Conservation (phyloP, 1,140 invertebrate species). For the Leucophenga varia region DNA sequence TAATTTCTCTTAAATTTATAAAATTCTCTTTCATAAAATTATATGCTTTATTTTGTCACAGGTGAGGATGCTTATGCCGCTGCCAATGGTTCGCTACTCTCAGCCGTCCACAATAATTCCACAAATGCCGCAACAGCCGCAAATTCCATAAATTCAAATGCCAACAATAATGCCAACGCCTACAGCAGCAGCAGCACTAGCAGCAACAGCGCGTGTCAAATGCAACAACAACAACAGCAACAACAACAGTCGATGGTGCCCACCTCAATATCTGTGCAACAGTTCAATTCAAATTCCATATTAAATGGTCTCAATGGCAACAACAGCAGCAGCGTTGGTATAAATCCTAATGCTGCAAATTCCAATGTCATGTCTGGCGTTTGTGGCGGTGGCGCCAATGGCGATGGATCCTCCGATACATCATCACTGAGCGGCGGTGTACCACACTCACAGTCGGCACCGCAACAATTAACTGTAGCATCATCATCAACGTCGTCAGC, state of each 20-base stretch:
- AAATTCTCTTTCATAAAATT: not conserved
- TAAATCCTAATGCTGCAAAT: constrained; percentile 30
- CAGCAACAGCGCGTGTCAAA: constrained; percentile 18
- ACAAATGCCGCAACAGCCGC: constrained; percentile 35
- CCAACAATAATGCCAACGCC: constrained; percentile 41
- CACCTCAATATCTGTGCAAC: constrained; percentile 54
- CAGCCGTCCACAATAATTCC: constrained; percentile 55
- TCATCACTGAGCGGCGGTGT: constrained; percentile 39
- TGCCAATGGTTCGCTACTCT: constrained; percentile 43
- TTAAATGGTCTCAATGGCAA: constrained; percentile 21
- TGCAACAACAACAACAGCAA: constrained; percentile 24
- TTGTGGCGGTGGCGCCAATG: constrained; percentile 30
- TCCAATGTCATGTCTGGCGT: constrained; percentile 36
- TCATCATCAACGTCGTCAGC: constrained; percentile 26
- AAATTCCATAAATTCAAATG: constrained; percentile 50
- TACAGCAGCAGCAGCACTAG: constrained; percentile 38
- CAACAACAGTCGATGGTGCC: constrained; percentile 23
- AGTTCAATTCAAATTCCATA: constrained; percentile 48
- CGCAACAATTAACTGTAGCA: constrained; percentile 44
- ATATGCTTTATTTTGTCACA: constrained; percentile 7
- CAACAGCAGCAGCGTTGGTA: not conserved
- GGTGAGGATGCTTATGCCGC: constrained; percentile 50
- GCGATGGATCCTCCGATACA: constrained; percentile 58
- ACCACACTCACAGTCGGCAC: constrained; percentile 52
- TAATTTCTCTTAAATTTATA: not conserved